A percentile compares a stretch with the other conserved stretches of the same genome.
These are phyloP conservation scores for Trichonephila inaurata DNA, from an alignment of 1,140 invertebrate genomes.

Conservation along the genomic window DNA sequence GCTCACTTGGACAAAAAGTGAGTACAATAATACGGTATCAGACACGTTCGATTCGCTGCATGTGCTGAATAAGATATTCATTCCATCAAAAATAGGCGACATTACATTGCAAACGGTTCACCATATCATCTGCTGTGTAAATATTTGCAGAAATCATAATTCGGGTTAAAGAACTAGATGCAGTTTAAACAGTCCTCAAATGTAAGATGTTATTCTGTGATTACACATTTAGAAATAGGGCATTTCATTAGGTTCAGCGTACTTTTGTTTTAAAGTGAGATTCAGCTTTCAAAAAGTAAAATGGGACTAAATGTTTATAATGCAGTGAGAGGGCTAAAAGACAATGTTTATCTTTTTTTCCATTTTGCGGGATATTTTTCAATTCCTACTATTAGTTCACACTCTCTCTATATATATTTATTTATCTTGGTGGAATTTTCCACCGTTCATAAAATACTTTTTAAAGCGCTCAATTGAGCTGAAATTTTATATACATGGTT, in stretches of 20 bases:
- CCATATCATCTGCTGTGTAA: neutral
- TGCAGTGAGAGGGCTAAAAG: no score
- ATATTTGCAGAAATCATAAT: neutral
- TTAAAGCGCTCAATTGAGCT: no score
- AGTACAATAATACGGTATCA: neutral
- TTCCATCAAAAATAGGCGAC: neutral
- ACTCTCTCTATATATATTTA: no score
- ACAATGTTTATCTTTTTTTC: no score
- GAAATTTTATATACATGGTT: no score
- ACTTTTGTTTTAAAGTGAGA: neutral
- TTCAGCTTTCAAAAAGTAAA: no score
- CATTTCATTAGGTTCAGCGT: neutral
- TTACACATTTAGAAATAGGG: neutral
- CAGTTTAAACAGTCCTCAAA: conserved; percentile 1
- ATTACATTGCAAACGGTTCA: neutral
- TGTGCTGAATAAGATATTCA: conserved; percentile 9
- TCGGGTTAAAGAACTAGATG: conserved; percentile 13
- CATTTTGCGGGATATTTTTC: no score
- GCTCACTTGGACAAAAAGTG: neutral
- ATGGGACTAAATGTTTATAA: no score
- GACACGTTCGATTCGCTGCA: neutral
- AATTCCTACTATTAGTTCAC: no score
- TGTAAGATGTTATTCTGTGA: conserved; percentile 1
- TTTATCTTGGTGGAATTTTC: no score
- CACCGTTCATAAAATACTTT: no score